Percentiles rank a stretch among this genome's conserved stretches.
phyloP scores from a whole-genome alignment of 2,888 invertebrate species.

The Sceliomorpha sp. region DNA sequence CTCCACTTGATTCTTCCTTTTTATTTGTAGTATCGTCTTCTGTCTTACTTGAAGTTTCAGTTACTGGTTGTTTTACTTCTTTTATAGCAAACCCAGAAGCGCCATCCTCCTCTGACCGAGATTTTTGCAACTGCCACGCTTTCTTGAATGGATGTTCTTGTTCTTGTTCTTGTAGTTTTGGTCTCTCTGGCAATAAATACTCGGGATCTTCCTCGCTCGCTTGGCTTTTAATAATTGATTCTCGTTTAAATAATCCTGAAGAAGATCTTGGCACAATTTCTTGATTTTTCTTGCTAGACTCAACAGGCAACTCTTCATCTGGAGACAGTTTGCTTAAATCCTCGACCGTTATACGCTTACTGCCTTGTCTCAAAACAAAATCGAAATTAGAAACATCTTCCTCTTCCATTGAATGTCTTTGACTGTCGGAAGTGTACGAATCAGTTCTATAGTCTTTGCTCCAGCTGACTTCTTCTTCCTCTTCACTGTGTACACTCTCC shows the following conservation, averaged over 20 bases:
- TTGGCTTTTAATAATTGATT: constrained; percentile 77
- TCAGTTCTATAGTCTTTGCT: constrained; percentile 54
- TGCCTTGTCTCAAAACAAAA: constrained; percentile 67
- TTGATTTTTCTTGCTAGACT: constrained; percentile 51
- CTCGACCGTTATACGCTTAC: constrained; percentile 70
- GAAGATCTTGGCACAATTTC: constrained; percentile 54
- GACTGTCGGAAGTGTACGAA: constrained; percentile 66
- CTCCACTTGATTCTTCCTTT: constrained; percentile 27
- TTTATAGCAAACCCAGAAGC: constrained; percentile 65
- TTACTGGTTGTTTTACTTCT: constrained; percentile 53
- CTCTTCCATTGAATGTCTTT: constrained; percentile 66
- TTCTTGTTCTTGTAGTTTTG: constrained; percentile 76
- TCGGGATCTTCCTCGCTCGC: constrained; percentile 78
- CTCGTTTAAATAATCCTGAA: constrained; percentile 73
- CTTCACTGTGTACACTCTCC: constrained; percentile 64
- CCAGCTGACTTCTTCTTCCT: constrained; percentile 62
- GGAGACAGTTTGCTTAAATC: constrained; percentile 70
- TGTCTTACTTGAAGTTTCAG: constrained; percentile 21
- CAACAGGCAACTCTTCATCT: constrained; percentile 60
- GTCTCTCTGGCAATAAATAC: constrained; percentile 75
- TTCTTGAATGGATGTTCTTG: constrained; percentile 77
- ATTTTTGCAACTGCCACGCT: constrained; percentile 78
- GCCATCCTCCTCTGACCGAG: constrained; percentile 75
- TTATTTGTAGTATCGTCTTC: constrained; percentile 26
- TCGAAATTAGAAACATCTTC: constrained; percentile 61